Evolutionary conservation across 2,113 vertebrate genomes (phyloP), one percentile per base, ranked within the genome.

Genomic region (Periophthalmus modestus): DNA sequence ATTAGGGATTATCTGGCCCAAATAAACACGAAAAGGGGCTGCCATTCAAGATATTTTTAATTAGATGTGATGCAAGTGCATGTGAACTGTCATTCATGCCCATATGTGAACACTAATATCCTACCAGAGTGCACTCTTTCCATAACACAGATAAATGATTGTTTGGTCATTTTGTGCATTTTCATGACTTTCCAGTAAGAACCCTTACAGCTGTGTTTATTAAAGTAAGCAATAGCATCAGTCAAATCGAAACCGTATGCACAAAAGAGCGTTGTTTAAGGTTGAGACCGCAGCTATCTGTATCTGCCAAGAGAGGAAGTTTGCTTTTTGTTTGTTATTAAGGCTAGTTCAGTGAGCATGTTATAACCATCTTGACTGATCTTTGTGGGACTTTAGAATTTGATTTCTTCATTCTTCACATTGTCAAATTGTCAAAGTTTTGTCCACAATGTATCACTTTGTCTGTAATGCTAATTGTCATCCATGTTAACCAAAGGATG

Each of bases 21-120:
- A 92, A 91, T 92, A 93, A 92, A 91, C 89, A 93, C 91, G 89
- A 90, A 91, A 93, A 91, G 81, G 81, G 70, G 75, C 78, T n/a
- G 67, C 73, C 82, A 69, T 77, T 87, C 46, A 54, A 77, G 79
- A 75, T 24, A 36, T 16, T 66, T 89, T 77, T 84, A 74, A 91
- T 91, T 84, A 82, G 68, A 76, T 70, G 46, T 73, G 80, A 68
- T 80, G 24, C 9, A 5, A 52, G 71, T 62, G 52, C 81, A 88
- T 84, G 82, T 80, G 75, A 82, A 79, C 7, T 63, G 74, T 74
- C 66, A 80, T 76, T 83, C 79, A 66, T 67, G 74, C 84, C 81
- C 83, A 58, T 79, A 87, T 54, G 81, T 75, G 74, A 84, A 87
- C 82, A 83, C 78, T 87, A 90, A 91, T 87, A 84, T 92, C 85